Base-by-base conservation (phyloP, 2,888 invertebrate genomes). In the Oscheius onirici region DNA sequence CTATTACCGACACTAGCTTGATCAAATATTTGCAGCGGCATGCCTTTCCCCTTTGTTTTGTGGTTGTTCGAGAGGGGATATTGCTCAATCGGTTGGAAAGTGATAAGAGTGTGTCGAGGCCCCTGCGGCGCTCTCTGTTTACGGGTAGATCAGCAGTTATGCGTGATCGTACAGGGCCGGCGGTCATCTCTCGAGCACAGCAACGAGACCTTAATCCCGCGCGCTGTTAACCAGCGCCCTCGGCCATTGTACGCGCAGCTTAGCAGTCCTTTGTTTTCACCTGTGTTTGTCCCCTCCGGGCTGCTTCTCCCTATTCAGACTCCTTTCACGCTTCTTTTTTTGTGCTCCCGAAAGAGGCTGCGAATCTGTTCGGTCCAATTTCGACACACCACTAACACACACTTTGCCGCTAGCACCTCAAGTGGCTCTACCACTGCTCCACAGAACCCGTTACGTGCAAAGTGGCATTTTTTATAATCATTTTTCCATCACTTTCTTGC, bases 101-200 rank as follows among this genome's bases (percentile, higher is more conserved):
- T 63, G 63, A 63, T 63, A 63, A 63, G 63, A 40, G 49, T 34
- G 34, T 34, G 34, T 34, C 34, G 34, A 34, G 34, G 34, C 8
- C 34, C 34, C 8, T 34, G 26, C 63, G 49, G 49, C 63, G 63
- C 46, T 24, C 58, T 20, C 26, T 63, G 63, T 63, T 63, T 63
- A 63, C 63, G 63, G 63, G 63, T 28, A 46, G 46, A 49, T 46
- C 63, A 63, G 49, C 49, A 63, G 63, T 49, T 46, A 49, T 63
- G 63, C 63, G 63, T 63, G 63, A 63, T 63, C 63, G 63, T 63
- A 63, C 63, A 49, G 63, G 60, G 61, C 61, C n/a, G 61, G 1
- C 44, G 61, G 61, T 17, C 63, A 49, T 63, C 49, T 63, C 63
- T 63, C 26, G 63, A 63, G 63, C 49, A 63, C 49, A 46, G 3